Conservation (phyloP, 2,797 vertebrate species). For the Characodon lateralis region DNA sequence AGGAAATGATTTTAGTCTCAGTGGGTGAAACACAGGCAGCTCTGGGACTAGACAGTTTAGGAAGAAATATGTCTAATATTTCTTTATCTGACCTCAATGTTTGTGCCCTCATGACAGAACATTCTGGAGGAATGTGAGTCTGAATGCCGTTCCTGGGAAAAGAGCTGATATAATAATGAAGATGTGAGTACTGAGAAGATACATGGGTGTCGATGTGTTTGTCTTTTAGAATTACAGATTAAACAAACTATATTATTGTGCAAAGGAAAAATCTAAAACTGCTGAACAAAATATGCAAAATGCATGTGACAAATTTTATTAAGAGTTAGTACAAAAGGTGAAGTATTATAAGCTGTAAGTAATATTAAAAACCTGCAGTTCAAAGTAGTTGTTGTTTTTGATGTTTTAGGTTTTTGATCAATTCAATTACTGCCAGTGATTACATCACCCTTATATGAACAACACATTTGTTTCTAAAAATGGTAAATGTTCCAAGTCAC, state of each 20-base stretch:
- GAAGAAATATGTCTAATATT: slow-evolving; percentile 64
- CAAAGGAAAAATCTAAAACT: too few relatives aligned
- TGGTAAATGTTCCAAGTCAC: slow-evolving; percentile 10
- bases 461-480: slow-evolving; percentile 23
- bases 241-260: background rate
- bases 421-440: background rate
- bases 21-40: slow-evolving; percentile 37
- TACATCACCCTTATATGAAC: background rate
- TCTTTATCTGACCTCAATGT: slow-evolving; percentile 21
- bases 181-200: slow-evolving; percentile 13
- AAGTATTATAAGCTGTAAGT: background rate
- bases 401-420: slow-evolving; percentile 26
- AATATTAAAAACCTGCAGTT: slow-evolving; percentile 10
- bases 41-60: slow-evolving; percentile 69
- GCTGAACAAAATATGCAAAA: background rate
- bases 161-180: slow-evolving; percentile 36
- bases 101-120: slow-evolving; percentile 38
- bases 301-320: background rate
- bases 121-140: slow-evolving; percentile 35
- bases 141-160: slow-evolving; percentile 13
- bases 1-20: slow-evolving; percentile 51
- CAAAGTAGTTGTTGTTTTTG: slow-evolving; percentile 39
- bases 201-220: slow-evolving; percentile 22
- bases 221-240: background rate
- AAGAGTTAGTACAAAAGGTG: background rate